Evolutionary conservation across 2,113 vertebrate species (phyloP).

Genomic region (Tichodroma muraria): DNA sequence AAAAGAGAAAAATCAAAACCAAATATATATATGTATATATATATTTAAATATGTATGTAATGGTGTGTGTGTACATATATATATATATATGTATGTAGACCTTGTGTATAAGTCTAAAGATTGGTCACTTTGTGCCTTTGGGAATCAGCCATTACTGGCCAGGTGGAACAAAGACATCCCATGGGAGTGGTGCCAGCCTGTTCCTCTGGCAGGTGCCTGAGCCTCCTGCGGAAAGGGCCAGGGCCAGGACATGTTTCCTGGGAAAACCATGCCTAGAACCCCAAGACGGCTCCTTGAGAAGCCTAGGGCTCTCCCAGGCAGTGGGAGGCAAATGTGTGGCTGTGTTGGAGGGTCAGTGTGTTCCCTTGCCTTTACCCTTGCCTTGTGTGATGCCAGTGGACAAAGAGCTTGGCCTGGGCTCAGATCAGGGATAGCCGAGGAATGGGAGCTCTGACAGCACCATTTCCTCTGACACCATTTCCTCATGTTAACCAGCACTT

Average conservation of each 20-base stretch:
- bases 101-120: conserved; percentile 32
- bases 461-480: neutral
- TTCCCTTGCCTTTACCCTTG: neutral
- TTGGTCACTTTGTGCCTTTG: conserved; percentile 60
- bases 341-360: neutral
- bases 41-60: conserved; percentile 63
- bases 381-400: neutral
- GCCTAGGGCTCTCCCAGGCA: neutral
- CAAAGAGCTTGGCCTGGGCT: neutral
- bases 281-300: neutral
- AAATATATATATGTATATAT: conserved; percentile 45
- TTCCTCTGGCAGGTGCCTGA: neutral
- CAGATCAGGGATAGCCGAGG: neutral
- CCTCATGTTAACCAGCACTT: conserved; percentile 50
- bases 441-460: neutral
- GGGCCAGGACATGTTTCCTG: neutral
- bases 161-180: neutral
- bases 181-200: neutral
- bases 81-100: conserved; percentile 38
- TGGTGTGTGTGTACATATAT: conserved; percentile 10
- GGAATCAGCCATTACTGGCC: neutral
- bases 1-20: neutral
- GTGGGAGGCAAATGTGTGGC: neutral
- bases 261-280: neutral
- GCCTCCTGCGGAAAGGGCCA: neutral